Conservation (phyloP, 2,888 invertebrate species). For the Laspeyria flexula region DNA sequence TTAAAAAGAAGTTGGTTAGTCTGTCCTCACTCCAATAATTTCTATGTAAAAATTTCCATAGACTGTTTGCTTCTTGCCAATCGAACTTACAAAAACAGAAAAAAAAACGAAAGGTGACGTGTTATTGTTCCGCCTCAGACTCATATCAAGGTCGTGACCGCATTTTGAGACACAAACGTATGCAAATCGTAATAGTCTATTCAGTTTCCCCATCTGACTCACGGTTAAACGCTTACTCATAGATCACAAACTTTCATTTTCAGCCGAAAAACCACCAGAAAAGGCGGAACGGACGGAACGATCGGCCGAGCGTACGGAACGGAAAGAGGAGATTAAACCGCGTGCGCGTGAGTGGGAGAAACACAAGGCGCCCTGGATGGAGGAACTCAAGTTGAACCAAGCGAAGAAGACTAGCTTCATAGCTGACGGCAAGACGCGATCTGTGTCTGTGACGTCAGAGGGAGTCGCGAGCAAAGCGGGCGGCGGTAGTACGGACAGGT, state of each 20-base stretch:
- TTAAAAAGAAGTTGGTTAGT: too few species aligned
- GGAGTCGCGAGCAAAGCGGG: conserved; percentile 51
- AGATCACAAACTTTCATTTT: conserved; percentile 8
- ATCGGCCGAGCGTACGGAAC: conserved; percentile 41
- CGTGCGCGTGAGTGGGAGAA: conserved; percentile 90
- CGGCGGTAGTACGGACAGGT: conserved; percentile 76
- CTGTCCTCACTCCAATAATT: too few species aligned
- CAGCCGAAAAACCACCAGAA: conserved; percentile 56
- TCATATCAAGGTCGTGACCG: background rate
- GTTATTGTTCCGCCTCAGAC: background rate
- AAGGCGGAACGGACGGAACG: conserved; percentile 50
- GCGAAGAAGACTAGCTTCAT: conserved; percentile 87
- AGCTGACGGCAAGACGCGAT: conserved; percentile 63
- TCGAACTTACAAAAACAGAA: background rate
- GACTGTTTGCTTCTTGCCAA: too few species aligned
- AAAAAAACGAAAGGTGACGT: background rate
- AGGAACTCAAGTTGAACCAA: conserved; percentile 92
- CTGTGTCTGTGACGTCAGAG: conserved; percentile 61
- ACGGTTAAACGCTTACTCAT: conserved; percentile 2
- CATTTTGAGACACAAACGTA: conserved; percentile 6
- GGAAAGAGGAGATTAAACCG: conserved; percentile 83
- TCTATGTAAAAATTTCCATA: too few species aligned
- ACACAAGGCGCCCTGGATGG: conserved; percentile 92
- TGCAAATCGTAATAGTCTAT: background rate
- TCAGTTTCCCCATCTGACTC: background rate